Evolutionary conservation across 2,113 vertebrate genomes (phyloP).

Genomic region (Paraplagusia blochii): DNA sequence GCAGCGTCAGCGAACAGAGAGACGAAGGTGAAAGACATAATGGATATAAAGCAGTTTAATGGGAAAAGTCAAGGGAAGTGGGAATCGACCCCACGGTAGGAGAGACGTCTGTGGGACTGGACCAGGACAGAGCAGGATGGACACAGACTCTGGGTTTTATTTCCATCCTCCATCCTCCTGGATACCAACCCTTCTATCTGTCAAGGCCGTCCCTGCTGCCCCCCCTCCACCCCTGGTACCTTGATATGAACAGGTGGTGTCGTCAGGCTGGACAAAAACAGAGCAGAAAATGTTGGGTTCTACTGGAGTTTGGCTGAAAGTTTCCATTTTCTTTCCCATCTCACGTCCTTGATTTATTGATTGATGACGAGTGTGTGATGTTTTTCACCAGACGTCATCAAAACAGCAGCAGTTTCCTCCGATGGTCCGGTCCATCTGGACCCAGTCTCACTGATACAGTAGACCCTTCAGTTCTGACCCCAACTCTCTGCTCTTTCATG

Average conservation of each 20-base stretch:
- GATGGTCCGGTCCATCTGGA: background rate
- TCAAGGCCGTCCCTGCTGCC: slow-evolving; percentile 58
- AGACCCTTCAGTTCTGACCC: slow-evolving; percentile 35
- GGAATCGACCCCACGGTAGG: slow-evolving; percentile 61
- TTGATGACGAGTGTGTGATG: slow-evolving; percentile 14
- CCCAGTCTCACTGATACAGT: slow-evolving; percentile 21
- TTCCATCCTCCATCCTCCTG: slow-evolving; percentile 73
- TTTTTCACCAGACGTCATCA: slow-evolving; percentile 8
- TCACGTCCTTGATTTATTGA: no score
- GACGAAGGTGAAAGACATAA: slow-evolving; percentile 72
- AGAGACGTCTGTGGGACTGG: slow-evolving; percentile 19
- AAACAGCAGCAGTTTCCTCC: background rate
- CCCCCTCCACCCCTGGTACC: slow-evolving; percentile 17
- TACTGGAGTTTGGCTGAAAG: no score
- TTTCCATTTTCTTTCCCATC: no score
- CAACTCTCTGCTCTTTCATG: slow-evolving; percentile 60
- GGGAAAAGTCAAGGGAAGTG: slow-evolving; percentile 66
- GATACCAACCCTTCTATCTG: slow-evolving; percentile 67
- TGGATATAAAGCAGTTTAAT: slow-evolving; percentile 71
- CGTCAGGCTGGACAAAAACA: no score
- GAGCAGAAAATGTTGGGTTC: no score
- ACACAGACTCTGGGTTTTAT: slow-evolving; percentile 62
- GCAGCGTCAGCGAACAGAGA: slow-evolving; percentile 66
- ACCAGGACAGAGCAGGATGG: slow-evolving; percentile 65
- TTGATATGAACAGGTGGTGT: no score